phyloP scores from a whole-genome alignment of 2,797 vertebrate genomes.

The Vultur gryphus region DNA sequence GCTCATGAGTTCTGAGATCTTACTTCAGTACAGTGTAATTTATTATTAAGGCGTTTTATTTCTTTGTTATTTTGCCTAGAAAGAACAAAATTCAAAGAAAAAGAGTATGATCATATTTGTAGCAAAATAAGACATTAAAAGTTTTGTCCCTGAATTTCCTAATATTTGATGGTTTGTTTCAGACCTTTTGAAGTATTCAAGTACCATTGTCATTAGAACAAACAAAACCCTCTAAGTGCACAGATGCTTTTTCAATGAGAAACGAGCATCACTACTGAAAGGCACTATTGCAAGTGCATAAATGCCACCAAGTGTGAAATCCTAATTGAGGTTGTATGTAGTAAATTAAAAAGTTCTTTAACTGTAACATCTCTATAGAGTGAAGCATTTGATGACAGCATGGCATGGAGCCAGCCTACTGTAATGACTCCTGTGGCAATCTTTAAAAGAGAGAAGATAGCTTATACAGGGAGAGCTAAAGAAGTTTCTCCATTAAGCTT shows the following conservation, averaged over 20 bases:
- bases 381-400: background rate
- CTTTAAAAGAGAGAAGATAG: background rate
- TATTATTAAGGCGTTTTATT: background rate
- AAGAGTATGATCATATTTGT: background rate
- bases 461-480: background rate
- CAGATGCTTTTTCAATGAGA: background rate
- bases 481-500: background rate
- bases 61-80: background rate
- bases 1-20: background rate
- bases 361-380: background rate
- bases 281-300: background rate
- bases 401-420: background rate
- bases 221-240: background rate
- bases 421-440: background rate
- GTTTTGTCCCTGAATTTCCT: background rate
- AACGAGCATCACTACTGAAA: background rate
- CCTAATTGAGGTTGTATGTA: background rate
- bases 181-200: constrained; percentile 12
- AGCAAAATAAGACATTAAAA: background rate
- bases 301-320: background rate
- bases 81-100: background rate
- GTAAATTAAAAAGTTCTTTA: background rate
- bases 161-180: constrained; percentile 5
- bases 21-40: background rate
- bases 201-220: background rate